These are phyloP conservation scores for Hylaeus volcanicus DNA, from an alignment of 1,140 invertebrate genomes.

Conservation along the genomic window DNA sequence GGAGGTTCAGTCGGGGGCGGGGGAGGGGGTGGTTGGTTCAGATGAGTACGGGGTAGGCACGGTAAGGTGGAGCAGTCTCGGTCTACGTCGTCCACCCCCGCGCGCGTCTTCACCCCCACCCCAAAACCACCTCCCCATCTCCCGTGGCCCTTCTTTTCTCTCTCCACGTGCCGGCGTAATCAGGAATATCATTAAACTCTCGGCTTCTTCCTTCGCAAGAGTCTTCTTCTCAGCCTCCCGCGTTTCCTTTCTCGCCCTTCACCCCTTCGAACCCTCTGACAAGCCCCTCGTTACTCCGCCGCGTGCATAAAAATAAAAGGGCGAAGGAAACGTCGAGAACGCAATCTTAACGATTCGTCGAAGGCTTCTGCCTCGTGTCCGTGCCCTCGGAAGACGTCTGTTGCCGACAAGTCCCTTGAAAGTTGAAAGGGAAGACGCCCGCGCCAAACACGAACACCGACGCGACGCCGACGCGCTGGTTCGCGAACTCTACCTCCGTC, in stretches of 20 bases:
- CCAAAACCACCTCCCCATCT: not conserved
- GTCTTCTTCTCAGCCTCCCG: constrained; percentile 48
- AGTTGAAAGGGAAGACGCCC: constrained; percentile 9
- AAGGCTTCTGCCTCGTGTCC: constrained; percentile 33
- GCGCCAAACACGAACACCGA: no score
- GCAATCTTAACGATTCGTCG: constrained; percentile 65
- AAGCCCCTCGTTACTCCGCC: constrained; percentile 63
- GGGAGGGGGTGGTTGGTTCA: constrained; percentile 46
- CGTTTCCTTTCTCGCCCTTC: constrained; percentile 34
- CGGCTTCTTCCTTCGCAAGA: constrained; percentile 69
- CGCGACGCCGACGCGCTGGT: not conserved
- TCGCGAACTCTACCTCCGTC: not conserved
- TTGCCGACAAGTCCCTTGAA: constrained; percentile 28
- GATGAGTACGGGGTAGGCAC: constrained; percentile 63
- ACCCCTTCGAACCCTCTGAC: constrained; percentile 34
- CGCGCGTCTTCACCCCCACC: not conserved
- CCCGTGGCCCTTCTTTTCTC: constrained; percentile 22
- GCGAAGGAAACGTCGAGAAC: constrained; percentile 50
- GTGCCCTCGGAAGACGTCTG: constrained; percentile 26
- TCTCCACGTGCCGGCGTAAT: constrained; percentile 72
- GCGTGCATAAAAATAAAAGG: constrained; percentile 53
- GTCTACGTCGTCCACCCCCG: not conserved
- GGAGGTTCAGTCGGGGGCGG: constrained; percentile 43
- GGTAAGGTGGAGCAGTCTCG: constrained; percentile 58
- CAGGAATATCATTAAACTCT: constrained; percentile 81